Evolutionary conservation across 2,797 vertebrate species (phyloP).

Genomic region (Labroides dimidiatus): DNA sequence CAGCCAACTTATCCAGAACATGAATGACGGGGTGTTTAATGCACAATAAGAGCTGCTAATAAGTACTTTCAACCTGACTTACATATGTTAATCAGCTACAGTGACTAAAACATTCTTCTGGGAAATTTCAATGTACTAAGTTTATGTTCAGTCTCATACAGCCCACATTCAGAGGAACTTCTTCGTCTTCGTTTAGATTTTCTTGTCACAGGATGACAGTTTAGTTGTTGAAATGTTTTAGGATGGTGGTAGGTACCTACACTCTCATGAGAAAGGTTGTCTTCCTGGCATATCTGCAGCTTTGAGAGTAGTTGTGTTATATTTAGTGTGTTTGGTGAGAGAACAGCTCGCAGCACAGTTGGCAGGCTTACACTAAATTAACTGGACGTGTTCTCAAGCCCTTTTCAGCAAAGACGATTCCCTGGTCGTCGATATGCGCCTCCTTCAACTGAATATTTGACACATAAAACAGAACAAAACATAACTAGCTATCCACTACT

Average conservation of each 20-base stretch:
- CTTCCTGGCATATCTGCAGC: neutral
- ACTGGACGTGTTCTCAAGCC: slow-evolving; percentile 31
- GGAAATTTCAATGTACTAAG: neutral
- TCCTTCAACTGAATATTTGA: neutral
- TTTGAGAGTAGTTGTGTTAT: slow-evolving; percentile 30
- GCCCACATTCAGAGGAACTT: neutral
- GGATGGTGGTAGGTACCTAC: neutral
- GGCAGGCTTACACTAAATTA: slow-evolving; percentile 36
- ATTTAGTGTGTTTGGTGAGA: slow-evolving; percentile 30
- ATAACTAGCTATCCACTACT: neutral
- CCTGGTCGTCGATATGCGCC: neutral
- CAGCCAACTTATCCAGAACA: slow-evolving; percentile 1
- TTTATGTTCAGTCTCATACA: neutral
- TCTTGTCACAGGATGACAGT: neutral
- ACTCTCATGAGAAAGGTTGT: neutral
- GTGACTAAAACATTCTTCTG: neutral
- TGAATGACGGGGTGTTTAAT: neutral
- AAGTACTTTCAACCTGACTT: slow-evolving; percentile 3
- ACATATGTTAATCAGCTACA: neutral
- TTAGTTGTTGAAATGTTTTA: neutral
- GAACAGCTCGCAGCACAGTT: slow-evolving; percentile 36
- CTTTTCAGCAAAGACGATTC: slow-evolving; percentile 26
- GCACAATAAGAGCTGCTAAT: slow-evolving; percentile 1
- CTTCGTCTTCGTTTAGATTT: neutral
- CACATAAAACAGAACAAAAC: neutral